These are phyloP conservation scores for Lepus townsendii DNA, from an alignment of 2,797 vertebrate genomes.

Conservation along the genomic window DNA sequence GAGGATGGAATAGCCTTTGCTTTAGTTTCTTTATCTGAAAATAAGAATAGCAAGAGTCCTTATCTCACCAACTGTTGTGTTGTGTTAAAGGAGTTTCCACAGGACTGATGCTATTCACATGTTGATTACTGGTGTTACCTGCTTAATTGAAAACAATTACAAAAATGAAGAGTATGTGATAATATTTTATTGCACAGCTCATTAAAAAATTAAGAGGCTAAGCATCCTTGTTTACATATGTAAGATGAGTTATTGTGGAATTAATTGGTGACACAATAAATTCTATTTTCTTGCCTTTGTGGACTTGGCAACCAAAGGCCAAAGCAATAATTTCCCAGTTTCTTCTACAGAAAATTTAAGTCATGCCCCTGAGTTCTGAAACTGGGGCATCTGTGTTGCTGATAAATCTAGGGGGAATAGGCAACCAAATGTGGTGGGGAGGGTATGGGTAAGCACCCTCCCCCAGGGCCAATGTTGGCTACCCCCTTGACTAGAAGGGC, in stretches of 20 bases:
- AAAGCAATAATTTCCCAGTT: background rate
- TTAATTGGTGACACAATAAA: background rate
- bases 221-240: background rate
- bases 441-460: background rate
- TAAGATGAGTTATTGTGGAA: slow-evolving; percentile 25
- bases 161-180: background rate
- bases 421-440: background rate
- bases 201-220: slow-evolving; percentile 29
- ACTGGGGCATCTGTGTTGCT: background rate
- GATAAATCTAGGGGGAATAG: background rate
- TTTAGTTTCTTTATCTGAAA: slow-evolving; percentile 6
- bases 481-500: background rate
- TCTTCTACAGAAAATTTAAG: slow-evolving; percentile 9
- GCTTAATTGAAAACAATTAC: slow-evolving; percentile 57
- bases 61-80: background rate
- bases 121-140: background rate
- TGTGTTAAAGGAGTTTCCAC: background rate
- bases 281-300: slow-evolving; percentile 13
- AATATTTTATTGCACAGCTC: slow-evolving; percentile 4
- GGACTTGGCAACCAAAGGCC: background rate
- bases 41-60: background rate
- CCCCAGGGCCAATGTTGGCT: background rate
- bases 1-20: background rate
- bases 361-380: background rate
- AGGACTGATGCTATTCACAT: background rate